These are phyloP conservation scores for Acanthosepion lycidas DNA, from an alignment of 2,888 invertebrate species.

Conservation along the genomic window DNA sequence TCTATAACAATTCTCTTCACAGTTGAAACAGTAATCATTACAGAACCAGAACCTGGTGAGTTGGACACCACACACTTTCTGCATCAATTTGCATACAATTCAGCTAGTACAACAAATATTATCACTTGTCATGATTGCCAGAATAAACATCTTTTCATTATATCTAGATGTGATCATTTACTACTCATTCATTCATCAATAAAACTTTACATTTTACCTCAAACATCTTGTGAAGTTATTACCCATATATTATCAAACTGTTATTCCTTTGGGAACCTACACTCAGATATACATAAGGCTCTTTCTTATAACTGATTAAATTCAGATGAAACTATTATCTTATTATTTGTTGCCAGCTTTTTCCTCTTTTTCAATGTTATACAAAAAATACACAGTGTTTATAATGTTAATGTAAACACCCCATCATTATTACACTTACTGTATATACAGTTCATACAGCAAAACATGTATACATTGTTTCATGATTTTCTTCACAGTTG, in stretches of 20 bases:
- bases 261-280: too few species aligned
- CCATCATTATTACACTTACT: neutral
- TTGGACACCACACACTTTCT: neutral
- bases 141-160: too few species aligned
- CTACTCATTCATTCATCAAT: too few species aligned
- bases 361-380: neutral
- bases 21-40: slow-evolving; percentile 10
- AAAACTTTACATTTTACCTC: too few species aligned
- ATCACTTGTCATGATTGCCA: too few species aligned
- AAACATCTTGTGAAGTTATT: too few species aligned
- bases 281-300: too few species aligned
- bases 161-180: too few species aligned
- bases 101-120: too few species aligned
- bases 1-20: neutral
- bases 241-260: too few species aligned
- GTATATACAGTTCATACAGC: neutral
- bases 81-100: too few species aligned
- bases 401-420: neutral
- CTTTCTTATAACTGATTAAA: too few species aligned
- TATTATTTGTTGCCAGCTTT: neutral
- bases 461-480: neutral
- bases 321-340: neutral
- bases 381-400: neutral
- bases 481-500: slow-evolving; percentile 37
- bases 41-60: neutral